Evolutionary conservation across 2,113 vertebrate species (phyloP).

Genomic region (Psettodes erumei): DNA sequence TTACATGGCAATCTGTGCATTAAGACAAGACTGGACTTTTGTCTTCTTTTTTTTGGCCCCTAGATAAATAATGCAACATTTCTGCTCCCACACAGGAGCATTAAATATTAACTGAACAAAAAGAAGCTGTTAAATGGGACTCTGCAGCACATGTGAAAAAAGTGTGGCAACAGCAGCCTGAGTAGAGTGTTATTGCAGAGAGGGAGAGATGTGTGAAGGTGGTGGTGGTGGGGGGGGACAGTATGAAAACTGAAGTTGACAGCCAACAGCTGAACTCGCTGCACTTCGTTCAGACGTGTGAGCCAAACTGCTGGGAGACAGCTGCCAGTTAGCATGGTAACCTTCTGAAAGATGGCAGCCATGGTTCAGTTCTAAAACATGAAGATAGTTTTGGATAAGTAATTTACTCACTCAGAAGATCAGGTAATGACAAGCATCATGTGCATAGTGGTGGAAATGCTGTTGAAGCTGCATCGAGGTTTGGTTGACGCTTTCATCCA

Average conservation of each 20-base stretch:
- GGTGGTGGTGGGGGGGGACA: no score
- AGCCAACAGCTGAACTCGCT: constrained; percentile 6
- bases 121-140: constrained; percentile 15
- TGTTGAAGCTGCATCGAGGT: not conserved
- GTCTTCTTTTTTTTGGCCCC: constrained; percentile 16
- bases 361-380: not conserved
- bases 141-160: constrained; percentile 15
- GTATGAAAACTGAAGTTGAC: not conserved
- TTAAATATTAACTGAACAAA: constrained; percentile 30
- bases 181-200: not conserved
- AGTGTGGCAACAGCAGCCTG: not conserved
- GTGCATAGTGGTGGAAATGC: no score
- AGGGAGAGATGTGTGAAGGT: no score
- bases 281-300: not conserved
- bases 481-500: not conserved
- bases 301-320: not conserved
- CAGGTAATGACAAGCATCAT: no score
- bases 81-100: constrained; percentile 11
- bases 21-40: not conserved
- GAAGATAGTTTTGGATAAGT: not conserved
- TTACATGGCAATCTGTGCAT: not conserved
- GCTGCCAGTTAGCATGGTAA: not conserved
- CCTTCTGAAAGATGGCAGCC: not conserved
- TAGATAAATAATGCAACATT: constrained; percentile 34
- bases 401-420: not conserved